phyloP scores from a whole-genome alignment of 2,113 vertebrate species.

The Syngnathus typhle region DNA sequence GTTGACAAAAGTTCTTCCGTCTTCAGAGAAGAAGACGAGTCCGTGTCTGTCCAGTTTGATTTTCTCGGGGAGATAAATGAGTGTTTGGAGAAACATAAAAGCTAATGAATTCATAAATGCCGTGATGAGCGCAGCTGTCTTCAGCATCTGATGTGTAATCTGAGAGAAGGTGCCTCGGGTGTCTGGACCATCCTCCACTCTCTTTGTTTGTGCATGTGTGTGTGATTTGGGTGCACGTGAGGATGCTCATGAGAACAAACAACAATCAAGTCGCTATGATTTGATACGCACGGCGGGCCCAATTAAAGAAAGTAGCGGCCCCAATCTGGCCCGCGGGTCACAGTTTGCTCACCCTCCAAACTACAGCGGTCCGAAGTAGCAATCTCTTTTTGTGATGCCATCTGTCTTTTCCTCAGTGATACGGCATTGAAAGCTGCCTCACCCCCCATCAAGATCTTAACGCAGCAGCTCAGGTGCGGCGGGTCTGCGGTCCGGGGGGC shows the following conservation, averaged over 20 bases:
- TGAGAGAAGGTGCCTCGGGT: slow-evolving; percentile 60
- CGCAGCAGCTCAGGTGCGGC: slow-evolving; percentile 44
- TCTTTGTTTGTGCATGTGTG: slow-evolving; percentile 4
- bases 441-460: slow-evolving; percentile 21
- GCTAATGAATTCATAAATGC: slow-evolving; percentile 71
- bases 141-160: slow-evolving; percentile 62
- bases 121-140: slow-evolving; percentile 72
- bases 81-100: slow-evolving; percentile 67
- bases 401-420: not conserved
- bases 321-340: too few relatives aligned
- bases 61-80: slow-evolving; percentile 59
- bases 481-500: slow-evolving; percentile 24
- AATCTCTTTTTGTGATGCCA: not conserved
- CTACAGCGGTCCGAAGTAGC: not conserved
- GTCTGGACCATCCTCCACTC: slow-evolving; percentile 40
- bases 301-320: too few relatives aligned
- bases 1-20: slow-evolving; percentile 27
- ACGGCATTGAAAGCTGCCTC: not conserved
- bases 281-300: slow-evolving; percentile 2
- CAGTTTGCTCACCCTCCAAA: not conserved
- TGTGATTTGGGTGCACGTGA: not conserved
- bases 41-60: slow-evolving; percentile 50
- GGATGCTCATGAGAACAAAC: slow-evolving; percentile 20
- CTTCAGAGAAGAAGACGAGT: slow-evolving; percentile 32
- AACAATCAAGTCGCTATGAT: slow-evolving; percentile 20